These are phyloP conservation scores for Eugnorisma glareosa DNA, from an alignment of 2,888 invertebrate genomes.

Conservation along the genomic window DNA sequence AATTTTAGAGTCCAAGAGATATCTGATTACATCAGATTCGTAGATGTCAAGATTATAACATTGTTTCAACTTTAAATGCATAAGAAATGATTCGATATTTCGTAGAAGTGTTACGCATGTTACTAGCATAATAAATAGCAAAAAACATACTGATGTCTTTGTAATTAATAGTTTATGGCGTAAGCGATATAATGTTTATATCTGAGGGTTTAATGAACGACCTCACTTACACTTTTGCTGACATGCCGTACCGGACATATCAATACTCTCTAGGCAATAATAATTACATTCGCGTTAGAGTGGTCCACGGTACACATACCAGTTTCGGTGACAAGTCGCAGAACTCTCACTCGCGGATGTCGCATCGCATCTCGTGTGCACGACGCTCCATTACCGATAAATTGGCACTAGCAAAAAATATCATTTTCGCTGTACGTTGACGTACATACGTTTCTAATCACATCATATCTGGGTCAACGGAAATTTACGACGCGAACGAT, in stretches of 20 bases:
- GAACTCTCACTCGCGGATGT: conserved; percentile 90
- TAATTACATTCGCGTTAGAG: conserved; percentile 82
- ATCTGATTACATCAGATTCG: conserved; percentile 43
- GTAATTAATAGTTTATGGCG: conserved; percentile 57
- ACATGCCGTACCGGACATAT: conserved; percentile 83
- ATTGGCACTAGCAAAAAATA: conserved; percentile 88
- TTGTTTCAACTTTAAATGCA: conserved; percentile 19
- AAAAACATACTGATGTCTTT: conserved; percentile 41
- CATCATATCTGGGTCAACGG: conserved; percentile 89
- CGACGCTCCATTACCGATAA: conserved; percentile 85
- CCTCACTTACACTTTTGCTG: conserved; percentile 84
- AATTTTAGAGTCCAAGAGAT: conserved; percentile 21
- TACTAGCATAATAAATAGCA: conserved; percentile 14
- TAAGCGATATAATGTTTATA: conserved; percentile 70
- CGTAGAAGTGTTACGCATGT: conserved; percentile 35
- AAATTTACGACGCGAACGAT: conserved; percentile 86
- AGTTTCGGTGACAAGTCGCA: conserved; percentile 88
- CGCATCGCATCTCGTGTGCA: conserved; percentile 84
- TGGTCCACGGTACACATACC: conserved; percentile 82
- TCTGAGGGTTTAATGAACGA: conserved; percentile 81
- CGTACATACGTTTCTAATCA: conserved; percentile 87
- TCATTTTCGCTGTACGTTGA: conserved; percentile 84
- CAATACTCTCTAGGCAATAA: conserved; percentile 83
- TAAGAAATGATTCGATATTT: conserved; percentile 45
- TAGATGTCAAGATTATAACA: conserved; percentile 34